phyloP scores from a whole-genome alignment of 30 jellyfish, hydroid and myxozoan genomes.

The Turritopsis dohrnii region DNA sequence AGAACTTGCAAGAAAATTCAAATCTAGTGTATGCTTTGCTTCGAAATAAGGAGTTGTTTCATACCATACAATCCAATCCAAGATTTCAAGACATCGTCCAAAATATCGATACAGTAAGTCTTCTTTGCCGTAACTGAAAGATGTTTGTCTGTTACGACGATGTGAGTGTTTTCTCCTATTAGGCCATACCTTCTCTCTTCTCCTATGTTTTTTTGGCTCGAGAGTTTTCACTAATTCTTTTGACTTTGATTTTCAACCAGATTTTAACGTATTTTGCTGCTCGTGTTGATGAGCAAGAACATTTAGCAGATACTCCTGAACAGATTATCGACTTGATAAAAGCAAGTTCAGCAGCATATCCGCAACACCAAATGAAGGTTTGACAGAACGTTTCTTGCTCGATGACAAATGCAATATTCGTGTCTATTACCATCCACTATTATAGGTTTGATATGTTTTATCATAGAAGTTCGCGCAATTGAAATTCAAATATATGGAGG shows the following conservation, averaged over 20 bases:
- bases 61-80: constrained; percentile 38
- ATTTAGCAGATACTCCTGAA: constrained; percentile 43
- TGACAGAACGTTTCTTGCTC: too few species aligned
- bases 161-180: not conserved
- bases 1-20: constrained; percentile 49
- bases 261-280: constrained; percentile 49
- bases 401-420: too few species aligned
- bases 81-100: constrained; percentile 51
- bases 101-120: constrained; percentile 71
- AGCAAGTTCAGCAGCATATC: constrained; percentile 28
- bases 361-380: constrained; percentile 47
- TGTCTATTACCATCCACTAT: too few species aligned
- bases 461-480: constrained; percentile 68
- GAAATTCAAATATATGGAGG: constrained; percentile 76
- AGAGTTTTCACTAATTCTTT: too few species aligned
- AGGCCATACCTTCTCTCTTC: not conserved
- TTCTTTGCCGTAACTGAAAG: not conserved
- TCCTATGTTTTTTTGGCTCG: not conserved
- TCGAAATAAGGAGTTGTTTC: constrained; percentile 69
- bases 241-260: too few species aligned
- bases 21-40: constrained; percentile 61
- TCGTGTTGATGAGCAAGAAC: constrained; percentile 38
- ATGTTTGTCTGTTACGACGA: not conserved
- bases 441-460: not conserved
- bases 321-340: constrained; percentile 33